Conservation (phyloP, 1,140 invertebrate species). For the Hyles vespertilio region DNA sequence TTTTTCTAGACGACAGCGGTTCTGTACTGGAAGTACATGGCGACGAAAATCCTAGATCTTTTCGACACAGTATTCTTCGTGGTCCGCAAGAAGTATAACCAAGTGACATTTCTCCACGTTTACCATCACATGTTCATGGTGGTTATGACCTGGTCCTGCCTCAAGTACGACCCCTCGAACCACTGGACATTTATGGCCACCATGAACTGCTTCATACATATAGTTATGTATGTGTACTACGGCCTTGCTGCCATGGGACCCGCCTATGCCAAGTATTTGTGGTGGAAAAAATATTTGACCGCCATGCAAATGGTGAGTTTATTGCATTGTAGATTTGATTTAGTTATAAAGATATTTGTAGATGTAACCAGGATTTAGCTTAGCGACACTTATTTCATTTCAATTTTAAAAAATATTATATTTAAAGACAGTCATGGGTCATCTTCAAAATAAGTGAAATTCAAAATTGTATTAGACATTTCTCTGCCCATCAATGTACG, state of each 20-base stretch:
- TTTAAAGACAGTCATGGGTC: too few relatives aligned
- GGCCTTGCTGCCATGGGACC: conserved; percentile 91
- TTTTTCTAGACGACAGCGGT: conserved; percentile 37
- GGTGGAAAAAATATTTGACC: conserved; percentile 96
- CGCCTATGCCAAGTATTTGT: conserved; percentile 89
- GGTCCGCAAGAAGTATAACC: conserved; percentile 91
- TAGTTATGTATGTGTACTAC: conserved; percentile 94
- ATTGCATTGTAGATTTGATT: neutral
- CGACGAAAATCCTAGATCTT: conserved; percentile 34
- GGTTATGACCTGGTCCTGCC: conserved; percentile 91
- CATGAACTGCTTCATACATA: conserved; percentile 93
- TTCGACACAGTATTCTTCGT: conserved; percentile 93
- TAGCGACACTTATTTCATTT: too few relatives aligned
- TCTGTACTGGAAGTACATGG: conserved; percentile 41
- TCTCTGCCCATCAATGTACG: too few relatives aligned
- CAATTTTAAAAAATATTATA: too few relatives aligned
- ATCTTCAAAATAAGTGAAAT: too few relatives aligned
- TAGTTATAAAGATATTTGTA: neutral
- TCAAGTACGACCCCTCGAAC: conserved; percentile 42
- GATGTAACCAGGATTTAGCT: too few relatives aligned
- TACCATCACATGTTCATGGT: conserved; percentile 96
- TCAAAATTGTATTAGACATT: too few relatives aligned
- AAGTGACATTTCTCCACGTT: conserved; percentile 92
- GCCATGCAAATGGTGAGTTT: conserved; percentile 88
- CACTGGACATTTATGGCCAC: conserved; percentile 92